Conservation (phyloP, 2,888 invertebrate species). For the Scaptomyza caliginosa region DNA sequence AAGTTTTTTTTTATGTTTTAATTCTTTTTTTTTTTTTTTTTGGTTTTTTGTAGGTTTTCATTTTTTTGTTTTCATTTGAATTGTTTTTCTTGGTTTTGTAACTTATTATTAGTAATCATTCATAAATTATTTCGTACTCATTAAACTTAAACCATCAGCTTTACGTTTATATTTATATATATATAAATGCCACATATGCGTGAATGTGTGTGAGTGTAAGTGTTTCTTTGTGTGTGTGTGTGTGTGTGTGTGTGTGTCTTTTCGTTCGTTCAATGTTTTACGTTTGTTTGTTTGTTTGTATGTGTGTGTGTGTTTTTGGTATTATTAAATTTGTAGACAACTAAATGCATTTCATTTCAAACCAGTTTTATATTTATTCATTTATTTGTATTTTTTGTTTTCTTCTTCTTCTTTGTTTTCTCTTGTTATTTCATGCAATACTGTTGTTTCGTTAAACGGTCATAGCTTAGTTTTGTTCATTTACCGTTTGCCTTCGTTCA, state of each 20-base stretch:
- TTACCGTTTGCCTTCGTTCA: constrained; percentile 1
- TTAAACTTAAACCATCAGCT: constrained; percentile 77
- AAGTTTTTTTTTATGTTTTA: constrained; percentile 49
- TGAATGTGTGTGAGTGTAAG: constrained; percentile 38
- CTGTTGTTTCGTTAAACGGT: constrained; percentile 44
- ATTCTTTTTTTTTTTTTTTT: constrained; percentile 33
- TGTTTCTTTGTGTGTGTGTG: constrained; percentile 22
- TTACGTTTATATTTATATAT: constrained; percentile 66
- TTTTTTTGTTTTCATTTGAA: constrained; percentile 29
- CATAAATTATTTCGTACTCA: constrained; percentile 77
- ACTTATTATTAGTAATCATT: constrained; percentile 68
- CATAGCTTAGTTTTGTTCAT: constrained; percentile 19
- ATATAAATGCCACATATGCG: constrained; percentile 70
- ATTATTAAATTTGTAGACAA: constrained; percentile 46
- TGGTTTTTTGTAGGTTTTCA: constrained; percentile 34
- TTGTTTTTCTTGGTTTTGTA: constrained; percentile 45
- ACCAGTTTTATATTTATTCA: constrained; percentile 21
- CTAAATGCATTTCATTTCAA: constrained; percentile 57
- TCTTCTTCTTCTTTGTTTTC: constrained; percentile 4
- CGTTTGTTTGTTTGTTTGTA: constrained; percentile 15
- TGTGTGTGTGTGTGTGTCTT: constrained; percentile 23
- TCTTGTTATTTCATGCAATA: constrained; percentile 49
- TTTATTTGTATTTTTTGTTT: not conserved
- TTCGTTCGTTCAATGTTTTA: constrained; percentile 13
- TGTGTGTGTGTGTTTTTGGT: constrained; percentile 10